These are phyloP conservation scores for Cinara cedri DNA, from an alignment of 2,888 invertebrate species.

Conservation along the genomic window DNA sequence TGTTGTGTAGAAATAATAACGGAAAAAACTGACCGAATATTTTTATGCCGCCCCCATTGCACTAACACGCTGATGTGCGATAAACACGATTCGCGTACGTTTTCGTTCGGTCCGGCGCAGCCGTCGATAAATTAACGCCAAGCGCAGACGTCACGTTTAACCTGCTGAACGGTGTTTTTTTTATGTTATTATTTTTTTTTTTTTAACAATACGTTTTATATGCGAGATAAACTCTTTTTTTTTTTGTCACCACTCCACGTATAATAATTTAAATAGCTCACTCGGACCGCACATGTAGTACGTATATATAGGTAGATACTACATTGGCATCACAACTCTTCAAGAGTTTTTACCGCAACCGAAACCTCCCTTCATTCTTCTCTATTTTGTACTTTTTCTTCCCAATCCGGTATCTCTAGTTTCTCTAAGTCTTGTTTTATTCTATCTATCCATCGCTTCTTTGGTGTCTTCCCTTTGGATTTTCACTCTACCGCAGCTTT, in stretches of 20 bases:
- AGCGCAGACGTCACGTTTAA: background rate
- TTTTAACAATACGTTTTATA: background rate
- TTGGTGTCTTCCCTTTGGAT: too few species aligned
- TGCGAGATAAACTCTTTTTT: background rate
- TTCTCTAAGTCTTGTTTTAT: too few species aligned
- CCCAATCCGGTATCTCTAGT: too few species aligned
- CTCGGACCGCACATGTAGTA: too few species aligned
- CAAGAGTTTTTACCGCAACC: too few species aligned
- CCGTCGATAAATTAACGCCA: constrained; percentile 32
- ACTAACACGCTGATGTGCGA: background rate
- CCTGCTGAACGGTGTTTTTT: constrained; percentile 20
- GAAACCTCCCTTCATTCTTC: too few species aligned
- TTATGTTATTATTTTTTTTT: constrained; percentile 3
- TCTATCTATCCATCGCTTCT: too few species aligned
- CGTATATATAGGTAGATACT: too few species aligned
- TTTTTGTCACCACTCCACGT: background rate
- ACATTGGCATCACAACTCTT: too few species aligned
- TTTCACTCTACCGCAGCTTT: too few species aligned
- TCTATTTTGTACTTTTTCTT: too few species aligned
- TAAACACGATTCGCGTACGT: too few species aligned
- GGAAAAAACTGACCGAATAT: background rate
- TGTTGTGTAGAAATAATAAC: background rate
- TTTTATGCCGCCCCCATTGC: background rate
- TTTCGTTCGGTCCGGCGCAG: background rate
- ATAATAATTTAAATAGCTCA: constrained; percentile 5